Conservation (phyloP, 2,797 vertebrate species). For the Cottoperca gobio region DNA sequence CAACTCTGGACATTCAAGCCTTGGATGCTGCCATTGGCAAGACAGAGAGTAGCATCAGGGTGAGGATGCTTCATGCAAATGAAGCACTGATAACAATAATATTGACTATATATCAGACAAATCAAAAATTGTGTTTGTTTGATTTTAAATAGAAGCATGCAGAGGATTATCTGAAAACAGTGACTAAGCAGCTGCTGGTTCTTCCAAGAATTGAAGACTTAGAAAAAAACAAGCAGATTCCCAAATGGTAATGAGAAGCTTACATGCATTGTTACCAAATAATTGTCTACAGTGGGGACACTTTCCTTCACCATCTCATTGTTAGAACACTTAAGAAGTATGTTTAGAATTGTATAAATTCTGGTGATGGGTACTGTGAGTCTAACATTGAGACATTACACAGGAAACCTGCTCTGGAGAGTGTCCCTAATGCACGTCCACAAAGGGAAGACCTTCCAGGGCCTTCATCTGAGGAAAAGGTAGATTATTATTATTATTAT, state of each 20-base stretch:
- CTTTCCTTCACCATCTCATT: not conserved
- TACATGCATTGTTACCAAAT: not conserved
- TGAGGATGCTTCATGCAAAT: constrained; percentile 43
- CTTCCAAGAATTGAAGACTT: constrained; percentile 75
- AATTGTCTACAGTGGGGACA: not conserved
- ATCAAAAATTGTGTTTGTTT: no score
- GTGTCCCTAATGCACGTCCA: constrained; percentile 53
- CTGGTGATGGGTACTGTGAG: not conserved
- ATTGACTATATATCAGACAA: not conserved
- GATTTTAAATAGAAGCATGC: constrained; percentile 67
- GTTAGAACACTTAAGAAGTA: not conserved
- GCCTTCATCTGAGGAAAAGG: constrained; percentile 71
- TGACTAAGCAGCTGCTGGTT: constrained; percentile 80
- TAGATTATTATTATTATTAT: constrained; percentile 36
- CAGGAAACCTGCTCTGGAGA: constrained; percentile 73
- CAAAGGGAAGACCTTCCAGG: constrained; percentile 33
- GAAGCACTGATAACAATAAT: not conserved
- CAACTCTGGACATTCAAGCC: constrained; percentile 71
- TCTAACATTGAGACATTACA: constrained; percentile 30
- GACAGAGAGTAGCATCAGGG: constrained; percentile 79
- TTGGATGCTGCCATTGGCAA: constrained; percentile 81
- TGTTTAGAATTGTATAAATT: constrained; percentile 6
- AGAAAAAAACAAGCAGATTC: constrained; percentile 64
- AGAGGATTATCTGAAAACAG: constrained; percentile 82
- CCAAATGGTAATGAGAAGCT: constrained; percentile 73